Conservation (phyloP, 1,140 invertebrate genomes). For the Drosophila nasuta region DNA sequence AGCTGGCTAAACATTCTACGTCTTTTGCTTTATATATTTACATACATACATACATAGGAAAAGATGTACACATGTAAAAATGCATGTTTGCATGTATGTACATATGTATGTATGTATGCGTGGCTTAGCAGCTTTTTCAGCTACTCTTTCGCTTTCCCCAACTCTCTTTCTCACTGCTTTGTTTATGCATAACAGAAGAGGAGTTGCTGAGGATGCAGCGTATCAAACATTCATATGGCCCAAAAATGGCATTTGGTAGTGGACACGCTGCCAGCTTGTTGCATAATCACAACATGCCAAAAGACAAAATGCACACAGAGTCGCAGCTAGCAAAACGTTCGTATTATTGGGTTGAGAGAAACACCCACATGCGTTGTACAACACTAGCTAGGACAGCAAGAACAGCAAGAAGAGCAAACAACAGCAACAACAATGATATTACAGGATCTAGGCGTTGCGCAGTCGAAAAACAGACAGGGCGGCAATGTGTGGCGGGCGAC, state of each 20-base stretch:
- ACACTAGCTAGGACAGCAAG: slow-evolving; percentile 10
- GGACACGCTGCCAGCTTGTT: slow-evolving; percentile 48
- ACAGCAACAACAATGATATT: slow-evolving; percentile 19
- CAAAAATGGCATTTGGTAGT: slow-evolving; percentile 46
- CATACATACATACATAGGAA: slow-evolving; percentile 1
- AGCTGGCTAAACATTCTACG: slow-evolving; percentile 19
- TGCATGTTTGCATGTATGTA: slow-evolving; percentile 19
- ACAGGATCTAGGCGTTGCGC: slow-evolving; percentile 18
- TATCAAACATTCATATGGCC: slow-evolving; percentile 58
- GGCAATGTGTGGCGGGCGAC: not conserved
- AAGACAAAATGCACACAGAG: slow-evolving; percentile 37
- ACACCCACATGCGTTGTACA: slow-evolving; percentile 40
- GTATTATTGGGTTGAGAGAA: slow-evolving; percentile 3
- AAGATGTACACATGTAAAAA: not conserved
- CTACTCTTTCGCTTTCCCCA: not conserved
- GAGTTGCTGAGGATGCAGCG: slow-evolving; percentile 8
- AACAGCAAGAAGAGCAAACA: not conserved
- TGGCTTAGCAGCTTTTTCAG: slow-evolving; percentile 45
- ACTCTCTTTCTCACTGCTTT: not conserved
- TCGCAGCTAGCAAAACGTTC: not conserved
- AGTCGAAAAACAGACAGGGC: not conserved
- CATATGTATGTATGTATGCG: slow-evolving; percentile 20
- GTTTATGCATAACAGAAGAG: not conserved
- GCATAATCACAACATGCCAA: slow-evolving; percentile 49
- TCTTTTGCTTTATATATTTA: not conserved